Evolutionary conservation across 1,140 invertebrate species (phyloP), one percentile per base, ranked within the genome.

Genomic region (Drosophila pandora): DNA sequence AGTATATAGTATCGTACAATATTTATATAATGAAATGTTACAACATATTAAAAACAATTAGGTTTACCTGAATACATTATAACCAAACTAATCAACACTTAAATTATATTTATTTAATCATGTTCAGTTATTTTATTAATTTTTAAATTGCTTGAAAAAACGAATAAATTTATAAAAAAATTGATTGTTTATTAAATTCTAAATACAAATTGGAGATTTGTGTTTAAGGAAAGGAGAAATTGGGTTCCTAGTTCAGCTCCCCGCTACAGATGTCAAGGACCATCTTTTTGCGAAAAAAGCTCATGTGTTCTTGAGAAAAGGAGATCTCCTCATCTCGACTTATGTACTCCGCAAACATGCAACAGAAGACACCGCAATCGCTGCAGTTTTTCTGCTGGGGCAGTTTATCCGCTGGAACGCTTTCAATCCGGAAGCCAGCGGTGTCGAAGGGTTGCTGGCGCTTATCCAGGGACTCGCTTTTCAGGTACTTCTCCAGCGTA

Each of bases 321-420:
- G 93, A 94, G 81, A 98, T 96, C 41, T 94, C 94, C 13, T 95
- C 95, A 87, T 95, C 94, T 47, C 97, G 93, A 0, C 95, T 94
- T 6, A 96, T 92, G 92, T 96, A 98, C 92, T 99, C 98, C 0
- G 98, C 98, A 93, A 96, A 98, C 91, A 97, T 98, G 92, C 97
- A 99, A 0, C 97, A 94, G 92, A 99, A 99, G 92, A 99, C 97
- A 5, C 98, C 98, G 92, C 98, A 99, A 92, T 99, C 98, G 90
- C 95, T 96, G 13, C 96, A 96, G 93, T 99, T 99, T 94, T 96
- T 96, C 92, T 99, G 98, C 76, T 96, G 95, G 0, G 99, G 99
- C 81, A 98, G 97, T 87, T 97, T 95, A 93, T 2, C 2, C 7
- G 2, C 5, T 4, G 48, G 17, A 0, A 95, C 93, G 79, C 93